Evolutionary conservation across 2,113 vertebrate genomes (phyloP).

Genomic region (Nanger granti): DNA sequence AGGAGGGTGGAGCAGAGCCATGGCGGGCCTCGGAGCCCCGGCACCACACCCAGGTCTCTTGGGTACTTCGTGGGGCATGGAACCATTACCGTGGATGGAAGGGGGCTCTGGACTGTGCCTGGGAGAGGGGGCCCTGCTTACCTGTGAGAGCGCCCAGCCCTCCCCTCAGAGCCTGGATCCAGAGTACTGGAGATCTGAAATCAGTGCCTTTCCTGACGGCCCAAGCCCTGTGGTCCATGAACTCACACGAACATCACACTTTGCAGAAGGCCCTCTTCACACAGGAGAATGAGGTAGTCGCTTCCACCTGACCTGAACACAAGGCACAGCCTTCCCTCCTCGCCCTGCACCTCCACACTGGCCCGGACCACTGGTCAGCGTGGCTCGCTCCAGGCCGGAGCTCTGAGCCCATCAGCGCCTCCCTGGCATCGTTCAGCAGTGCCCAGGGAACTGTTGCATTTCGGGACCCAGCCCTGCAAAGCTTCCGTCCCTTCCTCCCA

Average conservation of each 20-base stretch:
- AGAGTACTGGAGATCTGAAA: neutral
- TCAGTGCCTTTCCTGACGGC: neutral
- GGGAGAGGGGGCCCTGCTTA: neutral
- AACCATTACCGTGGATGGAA: neutral
- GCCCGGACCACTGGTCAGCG: neutral
- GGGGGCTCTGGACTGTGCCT: neutral
- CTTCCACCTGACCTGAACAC: neutral
- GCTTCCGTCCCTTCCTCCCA: neutral
- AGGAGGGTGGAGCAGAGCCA: neutral
- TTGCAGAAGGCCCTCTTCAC: neutral
- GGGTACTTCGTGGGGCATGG: no score
- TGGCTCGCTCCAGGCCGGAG: neutral
- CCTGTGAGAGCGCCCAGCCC: neutral
- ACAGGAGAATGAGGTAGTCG: neutral
- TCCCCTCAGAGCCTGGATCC: neutral
- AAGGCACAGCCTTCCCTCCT: neutral
- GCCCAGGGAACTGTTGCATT: neutral
- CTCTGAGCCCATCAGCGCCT: neutral
- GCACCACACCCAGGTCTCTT: neutral
- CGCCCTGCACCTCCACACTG: neutral
- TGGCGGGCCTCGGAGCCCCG: neutral
- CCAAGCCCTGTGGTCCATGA: neutral
- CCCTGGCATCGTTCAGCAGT: neutral
- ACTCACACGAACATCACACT: neutral
- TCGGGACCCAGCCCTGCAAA: neutral